Evolutionary conservation across 2,797 vertebrate species (phyloP).

Genomic region (Valencia hispanica): DNA sequence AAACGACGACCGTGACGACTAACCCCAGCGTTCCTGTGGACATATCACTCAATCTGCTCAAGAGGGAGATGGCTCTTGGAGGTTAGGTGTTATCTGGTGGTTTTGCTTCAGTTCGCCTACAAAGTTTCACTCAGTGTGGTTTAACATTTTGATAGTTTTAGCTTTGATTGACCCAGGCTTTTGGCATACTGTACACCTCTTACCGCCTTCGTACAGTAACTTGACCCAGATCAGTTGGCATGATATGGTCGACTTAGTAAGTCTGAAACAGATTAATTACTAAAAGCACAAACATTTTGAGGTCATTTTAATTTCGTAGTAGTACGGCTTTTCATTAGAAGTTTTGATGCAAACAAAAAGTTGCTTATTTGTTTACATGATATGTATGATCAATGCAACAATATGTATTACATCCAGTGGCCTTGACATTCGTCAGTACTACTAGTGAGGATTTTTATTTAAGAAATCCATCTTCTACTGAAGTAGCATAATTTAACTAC

Average conservation of each 20-base stretch:
- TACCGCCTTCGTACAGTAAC: constrained; percentile 19
- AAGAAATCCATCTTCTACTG: background rate
- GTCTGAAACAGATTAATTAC: background rate
- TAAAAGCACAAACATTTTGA: background rate
- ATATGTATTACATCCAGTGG: background rate
- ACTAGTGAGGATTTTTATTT: background rate
- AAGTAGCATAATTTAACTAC: background rate
- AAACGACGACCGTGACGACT: constrained; percentile 87
- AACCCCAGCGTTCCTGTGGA: constrained; percentile 96
- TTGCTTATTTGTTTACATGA: background rate
- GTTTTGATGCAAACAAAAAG: background rate
- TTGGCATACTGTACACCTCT: background rate
- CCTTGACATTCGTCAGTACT: background rate
- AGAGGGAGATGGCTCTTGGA: constrained; percentile 91
- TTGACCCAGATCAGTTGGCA: constrained; percentile 20
- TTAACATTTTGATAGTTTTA: constrained; percentile 13
- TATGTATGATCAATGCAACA: background rate
- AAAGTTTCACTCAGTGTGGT: constrained; percentile 21
- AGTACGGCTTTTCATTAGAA: background rate
- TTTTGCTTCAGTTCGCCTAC: background rate
- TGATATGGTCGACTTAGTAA: background rate
- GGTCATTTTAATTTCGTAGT: background rate
- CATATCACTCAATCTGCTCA: constrained; percentile 92
- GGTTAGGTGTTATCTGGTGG: constrained; percentile 54
- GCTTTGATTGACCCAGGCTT: background rate